phyloP scores from a whole-genome alignment of 1,140 invertebrate species.

The Anthonomus grandis region DNA sequence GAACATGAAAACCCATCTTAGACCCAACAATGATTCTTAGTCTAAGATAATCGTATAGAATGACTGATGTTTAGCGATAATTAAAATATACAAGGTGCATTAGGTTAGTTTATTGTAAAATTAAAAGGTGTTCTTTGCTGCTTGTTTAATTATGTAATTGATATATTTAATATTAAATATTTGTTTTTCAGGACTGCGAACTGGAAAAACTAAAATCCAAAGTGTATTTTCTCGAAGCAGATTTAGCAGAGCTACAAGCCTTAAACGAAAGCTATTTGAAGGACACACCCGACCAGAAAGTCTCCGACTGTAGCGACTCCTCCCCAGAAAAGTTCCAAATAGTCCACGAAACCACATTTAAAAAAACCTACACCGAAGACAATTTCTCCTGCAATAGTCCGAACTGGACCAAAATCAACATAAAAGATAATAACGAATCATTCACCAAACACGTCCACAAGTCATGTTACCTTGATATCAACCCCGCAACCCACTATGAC shows the following conservation, averaged over 20 bases:
- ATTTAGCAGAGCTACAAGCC: constrained; percentile 9
- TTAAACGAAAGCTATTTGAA: constrained; percentile 4
- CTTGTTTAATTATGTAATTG: not conserved
- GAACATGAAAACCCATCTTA: no score
- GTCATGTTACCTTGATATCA: constrained; percentile 49
- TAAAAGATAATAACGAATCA: constrained; percentile 36
- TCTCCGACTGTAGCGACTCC: constrained; percentile 38
- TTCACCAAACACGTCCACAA: constrained; percentile 53
- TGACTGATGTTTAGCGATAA: no score
- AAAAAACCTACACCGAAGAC: constrained; percentile 35
- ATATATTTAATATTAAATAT: not conserved
- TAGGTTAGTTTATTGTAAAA: not conserved
- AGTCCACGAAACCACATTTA: constrained; percentile 40
- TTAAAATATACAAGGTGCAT: no score
- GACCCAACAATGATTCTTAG: no score
- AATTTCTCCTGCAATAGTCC: constrained; percentile 43
- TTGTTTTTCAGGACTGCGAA: constrained; percentile 16
- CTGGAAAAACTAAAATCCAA: constrained; percentile 22
- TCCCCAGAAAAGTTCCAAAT: constrained; percentile 48
- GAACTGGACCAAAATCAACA: constrained; percentile 41
- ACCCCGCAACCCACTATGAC: constrained; percentile 38
- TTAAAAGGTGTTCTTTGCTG: not conserved
- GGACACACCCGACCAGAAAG: constrained; percentile 18
- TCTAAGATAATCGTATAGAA: no score
- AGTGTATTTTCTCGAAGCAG: constrained; percentile 17